Conservation (phyloP, 2,888 invertebrate species). For the Lacanobia wlatinum region DNA sequence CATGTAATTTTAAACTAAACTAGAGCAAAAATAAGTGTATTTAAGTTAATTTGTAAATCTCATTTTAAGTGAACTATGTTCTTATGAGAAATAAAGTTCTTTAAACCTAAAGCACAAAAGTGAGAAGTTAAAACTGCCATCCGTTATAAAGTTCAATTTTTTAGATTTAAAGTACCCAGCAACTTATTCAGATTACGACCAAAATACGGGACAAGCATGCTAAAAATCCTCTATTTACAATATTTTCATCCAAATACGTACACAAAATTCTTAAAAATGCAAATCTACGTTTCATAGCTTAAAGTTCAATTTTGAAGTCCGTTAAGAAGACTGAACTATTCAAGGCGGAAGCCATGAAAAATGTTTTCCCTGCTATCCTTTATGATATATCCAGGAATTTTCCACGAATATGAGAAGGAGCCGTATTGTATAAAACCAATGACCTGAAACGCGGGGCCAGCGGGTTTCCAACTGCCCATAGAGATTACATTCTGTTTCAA, state of each 20-base stretch:
- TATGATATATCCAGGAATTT: slow-evolving; percentile 61
- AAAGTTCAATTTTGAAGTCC: slow-evolving; percentile 22
- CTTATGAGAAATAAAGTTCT: no score
- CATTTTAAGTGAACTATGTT: no score
- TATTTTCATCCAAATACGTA: neutral
- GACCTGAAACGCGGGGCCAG: slow-evolving; percentile 75
- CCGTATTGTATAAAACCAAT: slow-evolving; percentile 74
- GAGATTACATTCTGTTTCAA: slow-evolving; percentile 74
- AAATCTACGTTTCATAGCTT: neutral
- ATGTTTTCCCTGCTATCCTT: slow-evolving; percentile 48
- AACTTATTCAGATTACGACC: neutral
- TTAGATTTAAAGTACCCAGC: neutral
- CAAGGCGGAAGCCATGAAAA: slow-evolving; percentile 45
- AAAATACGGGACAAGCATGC: neutral
- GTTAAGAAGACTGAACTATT: slow-evolving; percentile 39
- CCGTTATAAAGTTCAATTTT: neutral
- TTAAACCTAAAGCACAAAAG: no score
- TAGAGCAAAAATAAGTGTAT: no score
- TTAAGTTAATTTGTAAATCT: no score
- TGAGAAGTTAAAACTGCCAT: no score
- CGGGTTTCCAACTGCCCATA: slow-evolving; percentile 70
- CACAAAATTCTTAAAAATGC: slow-evolving; percentile 8
- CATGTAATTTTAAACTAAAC: no score
- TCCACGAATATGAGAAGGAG: slow-evolving; percentile 68
- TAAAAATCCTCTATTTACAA: neutral